Conservation (phyloP, 2,113 vertebrate species). For the Vombatus ursinus region DNA sequence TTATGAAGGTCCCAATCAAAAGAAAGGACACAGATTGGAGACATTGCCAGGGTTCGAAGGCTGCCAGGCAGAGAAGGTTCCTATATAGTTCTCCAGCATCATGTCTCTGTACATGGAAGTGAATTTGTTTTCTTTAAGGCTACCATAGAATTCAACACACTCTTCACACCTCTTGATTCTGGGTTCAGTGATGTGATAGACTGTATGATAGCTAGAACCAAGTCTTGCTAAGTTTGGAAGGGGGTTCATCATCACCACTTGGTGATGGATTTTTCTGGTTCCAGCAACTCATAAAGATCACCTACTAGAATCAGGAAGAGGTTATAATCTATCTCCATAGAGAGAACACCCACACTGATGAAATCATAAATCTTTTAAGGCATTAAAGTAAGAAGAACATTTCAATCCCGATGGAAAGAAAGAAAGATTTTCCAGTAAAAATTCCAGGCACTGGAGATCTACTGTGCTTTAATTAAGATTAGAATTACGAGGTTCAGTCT, state of each 20-base stretch:
- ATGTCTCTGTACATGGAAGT: neutral
- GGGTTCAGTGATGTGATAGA: no score
- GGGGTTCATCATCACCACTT: neutral
- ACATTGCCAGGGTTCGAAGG: neutral
- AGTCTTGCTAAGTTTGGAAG: neutral
- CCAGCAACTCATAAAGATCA: neutral
- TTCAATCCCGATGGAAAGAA: neutral
- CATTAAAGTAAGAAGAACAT: neutral
- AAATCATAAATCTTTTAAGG: neutral
- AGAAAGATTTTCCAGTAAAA: neutral
- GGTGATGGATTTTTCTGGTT: neutral
- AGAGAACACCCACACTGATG: neutral
- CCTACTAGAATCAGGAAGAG: neutral
- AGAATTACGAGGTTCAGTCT: neutral
- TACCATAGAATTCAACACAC: neutral
- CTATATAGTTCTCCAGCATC: neutral
- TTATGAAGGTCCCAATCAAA: neutral
- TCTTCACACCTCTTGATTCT: neutral
- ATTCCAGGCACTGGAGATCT: neutral
- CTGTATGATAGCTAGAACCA: neutral
- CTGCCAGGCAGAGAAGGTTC: neutral
- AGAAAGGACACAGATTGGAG: neutral
- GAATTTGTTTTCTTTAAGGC: neutral
- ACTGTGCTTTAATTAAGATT: neutral
- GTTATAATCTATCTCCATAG: neutral